Conservation (phyloP, 2,888 invertebrate genomes). For the Pediacus dermestoides region DNA sequence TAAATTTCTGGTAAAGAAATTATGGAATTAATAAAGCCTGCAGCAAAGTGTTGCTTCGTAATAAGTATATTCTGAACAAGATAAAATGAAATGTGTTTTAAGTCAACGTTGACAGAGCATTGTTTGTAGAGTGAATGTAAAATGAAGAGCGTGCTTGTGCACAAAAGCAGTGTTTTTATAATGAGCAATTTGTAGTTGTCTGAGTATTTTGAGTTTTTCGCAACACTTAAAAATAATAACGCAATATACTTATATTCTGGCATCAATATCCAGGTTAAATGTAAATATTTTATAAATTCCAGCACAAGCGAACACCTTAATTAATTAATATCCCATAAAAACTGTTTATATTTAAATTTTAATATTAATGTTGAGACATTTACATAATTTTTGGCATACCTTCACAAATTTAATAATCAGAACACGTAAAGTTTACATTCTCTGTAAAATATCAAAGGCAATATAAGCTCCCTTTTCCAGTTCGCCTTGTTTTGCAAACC, state of each 20-base stretch:
- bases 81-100: slow-evolving; percentile 38
- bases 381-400: slow-evolving; percentile 35
- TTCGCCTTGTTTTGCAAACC: slow-evolving; percentile 39
- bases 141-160: slow-evolving; percentile 42
- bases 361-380: no score
- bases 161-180: slow-evolving; percentile 42
- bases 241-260: no score
- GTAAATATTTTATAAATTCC: no score
- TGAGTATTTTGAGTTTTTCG: slow-evolving; percentile 34
- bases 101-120: slow-evolving; percentile 42
- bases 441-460: slow-evolving; percentile 37
- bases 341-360: no score
- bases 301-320: no score
- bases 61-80: slow-evolving; percentile 18
- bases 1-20: no score
- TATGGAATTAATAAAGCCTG: slow-evolving; percentile 2
- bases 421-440: slow-evolving; percentile 39
- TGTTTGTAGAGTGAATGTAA: slow-evolving; percentile 40
- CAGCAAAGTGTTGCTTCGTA: slow-evolving; percentile 7
- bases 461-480: slow-evolving; percentile 34
- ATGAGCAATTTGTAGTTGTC: slow-evolving; percentile 44
- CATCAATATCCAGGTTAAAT: no score
- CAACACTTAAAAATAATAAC: slow-evolving; percentile 2
- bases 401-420: slow-evolving; percentile 39
- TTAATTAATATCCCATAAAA: no score